Percentiles rank a stretch among this genome's conserved stretches.
Evolutionary conservation across 2,888 invertebrate species (phyloP).

Genomic region (Drosophila mercatorum): DNA sequence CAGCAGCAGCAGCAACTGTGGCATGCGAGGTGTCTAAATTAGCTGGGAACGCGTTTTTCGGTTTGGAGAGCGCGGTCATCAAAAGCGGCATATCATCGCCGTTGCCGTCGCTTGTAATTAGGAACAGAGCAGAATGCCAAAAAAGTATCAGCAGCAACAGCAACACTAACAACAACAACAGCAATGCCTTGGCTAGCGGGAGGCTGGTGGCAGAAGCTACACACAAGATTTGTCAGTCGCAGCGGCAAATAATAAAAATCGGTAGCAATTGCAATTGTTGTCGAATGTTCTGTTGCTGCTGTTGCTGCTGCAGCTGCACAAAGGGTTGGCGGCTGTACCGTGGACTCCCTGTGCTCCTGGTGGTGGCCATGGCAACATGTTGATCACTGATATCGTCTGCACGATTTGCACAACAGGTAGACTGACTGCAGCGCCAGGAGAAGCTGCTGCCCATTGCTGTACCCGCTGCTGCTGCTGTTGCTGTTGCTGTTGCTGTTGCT

Average conservation of each 20-base stretch:
- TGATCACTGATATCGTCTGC: slow-evolving; percentile 76
- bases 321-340: slow-evolving; percentile 59
- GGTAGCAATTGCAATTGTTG: slow-evolving; percentile 80
- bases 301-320: slow-evolving; percentile 44
- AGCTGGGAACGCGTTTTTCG: slow-evolving; percentile 79
- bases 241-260: slow-evolving; percentile 74
- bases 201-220: slow-evolving; percentile 2
- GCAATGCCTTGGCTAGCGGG: slow-evolving; percentile 11
- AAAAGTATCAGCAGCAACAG: slow-evolving; percentile 25
- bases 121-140: slow-evolving; percentile 59
- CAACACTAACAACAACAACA: slow-evolving; percentile 17
- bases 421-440: slow-evolving; percentile 49
- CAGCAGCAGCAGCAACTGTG: slow-evolving; percentile 40
- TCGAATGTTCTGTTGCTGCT: slow-evolving; percentile 52
- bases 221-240: slow-evolving; percentile 39
- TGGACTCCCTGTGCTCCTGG: slow-evolving; percentile 34
- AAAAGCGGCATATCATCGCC: slow-evolving; percentile 66
- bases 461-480: no score
- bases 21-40: slow-evolving; percentile 80
- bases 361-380: slow-evolving; percentile 68
- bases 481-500: slow-evolving; percentile 18
- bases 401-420: slow-evolving; percentile 77
- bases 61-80: slow-evolving; percentile 67
- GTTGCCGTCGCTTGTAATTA: slow-evolving; percentile 60
- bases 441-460: slow-evolving; percentile 35